Conservation (phyloP, 2,113 vertebrate genomes). For the Lates calcarifer region DNA sequence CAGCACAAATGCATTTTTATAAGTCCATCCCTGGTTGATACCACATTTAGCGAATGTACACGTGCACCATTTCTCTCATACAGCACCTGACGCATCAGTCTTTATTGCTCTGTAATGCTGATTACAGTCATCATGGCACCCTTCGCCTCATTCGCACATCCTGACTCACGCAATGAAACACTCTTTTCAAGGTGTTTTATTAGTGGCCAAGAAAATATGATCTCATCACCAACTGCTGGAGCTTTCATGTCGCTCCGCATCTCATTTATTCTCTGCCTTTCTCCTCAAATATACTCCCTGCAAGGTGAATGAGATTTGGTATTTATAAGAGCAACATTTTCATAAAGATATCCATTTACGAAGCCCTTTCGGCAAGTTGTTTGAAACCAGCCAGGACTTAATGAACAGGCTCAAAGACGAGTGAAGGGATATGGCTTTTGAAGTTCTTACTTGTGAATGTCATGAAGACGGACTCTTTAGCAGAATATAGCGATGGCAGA, state of each 20-base stretch:
- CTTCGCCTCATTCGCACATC: slow-evolving; percentile 46
- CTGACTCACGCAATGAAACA: slow-evolving; percentile 45
- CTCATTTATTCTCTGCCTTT: slow-evolving; percentile 11
- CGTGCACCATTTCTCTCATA: slow-evolving; percentile 12
- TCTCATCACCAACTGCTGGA: slow-evolving; percentile 41
- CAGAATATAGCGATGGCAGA: background rate
- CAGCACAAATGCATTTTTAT: slow-evolving; percentile 25
- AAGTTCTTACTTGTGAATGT: slow-evolving; percentile 15
- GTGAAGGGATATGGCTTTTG: slow-evolving; percentile 5
- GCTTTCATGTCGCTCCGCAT: slow-evolving; percentile 9
- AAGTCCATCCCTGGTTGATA: background rate
- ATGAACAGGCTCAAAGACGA: slow-evolving; percentile 1
- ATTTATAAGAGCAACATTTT: background rate
- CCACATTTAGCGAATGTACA: slow-evolving; percentile 8
- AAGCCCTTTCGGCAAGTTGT: background rate
- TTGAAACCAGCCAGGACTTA: background rate
- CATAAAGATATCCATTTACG: background rate
- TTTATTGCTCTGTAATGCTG: slow-evolving; percentile 56
- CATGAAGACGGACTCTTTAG: background rate
- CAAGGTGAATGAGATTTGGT: slow-evolving; percentile 22
- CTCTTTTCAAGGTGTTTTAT: slow-evolving; percentile 51
- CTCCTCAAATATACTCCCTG: background rate
- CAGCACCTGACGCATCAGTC: background rate
- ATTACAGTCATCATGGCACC: slow-evolving; percentile 47
- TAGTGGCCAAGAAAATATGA: slow-evolving; percentile 30